Evolutionary conservation across 1,140 invertebrate species (phyloP), one percentile per base, ranked within the genome.

Genomic region (Bicyclus anynana): DNA sequence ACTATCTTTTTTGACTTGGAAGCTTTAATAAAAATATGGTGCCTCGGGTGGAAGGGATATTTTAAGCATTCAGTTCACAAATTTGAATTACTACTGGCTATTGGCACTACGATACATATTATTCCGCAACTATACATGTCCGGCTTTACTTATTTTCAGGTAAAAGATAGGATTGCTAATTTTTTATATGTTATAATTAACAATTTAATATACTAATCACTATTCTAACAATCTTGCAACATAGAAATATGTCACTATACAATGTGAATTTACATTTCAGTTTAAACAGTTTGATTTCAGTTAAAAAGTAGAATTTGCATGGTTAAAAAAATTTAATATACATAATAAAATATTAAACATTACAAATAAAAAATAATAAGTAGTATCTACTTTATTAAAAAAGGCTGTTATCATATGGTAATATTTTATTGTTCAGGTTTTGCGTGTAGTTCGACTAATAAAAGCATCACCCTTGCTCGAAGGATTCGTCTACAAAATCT

Each of bases 401-500:
- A n/a, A n/a, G n/a, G n/a, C n/a, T 42, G 26, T 14, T 29, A 12
- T 13, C 2, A 3, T 10, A 29, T 50, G 23, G 10, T 38, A 20
- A 0, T 23, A 0, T 44, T 38, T 53, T 40, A 54, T 35, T 27
- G 64, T 88, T 33, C 79, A 97, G 95, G 97, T 99, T 29, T 89
- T 99, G 23, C 91, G 99, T 38, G 94, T 99, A 38, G 96, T 99
- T 5, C 91, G 99, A 47, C 89, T 99, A 0, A 99, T 99, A 16
- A 99, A 99, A 91, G 98, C 98, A 0, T 99, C 98, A 0, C 99
- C 99, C 12, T 94, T 99, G 91, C 88, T 99, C 42, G 99, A 99
- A 90, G 98, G 99, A 66, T 99, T 99, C 89, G 98, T 99, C 4
- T 99, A 99, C 81, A 99, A 99, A 90, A 99, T 99, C 68, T 99